A percentile compares a stretch with the other conserved stretches of the same genome.
phyloP scores from a whole-genome alignment of 2,888 invertebrate genomes.

The Dichetophora obliterata region DNA sequence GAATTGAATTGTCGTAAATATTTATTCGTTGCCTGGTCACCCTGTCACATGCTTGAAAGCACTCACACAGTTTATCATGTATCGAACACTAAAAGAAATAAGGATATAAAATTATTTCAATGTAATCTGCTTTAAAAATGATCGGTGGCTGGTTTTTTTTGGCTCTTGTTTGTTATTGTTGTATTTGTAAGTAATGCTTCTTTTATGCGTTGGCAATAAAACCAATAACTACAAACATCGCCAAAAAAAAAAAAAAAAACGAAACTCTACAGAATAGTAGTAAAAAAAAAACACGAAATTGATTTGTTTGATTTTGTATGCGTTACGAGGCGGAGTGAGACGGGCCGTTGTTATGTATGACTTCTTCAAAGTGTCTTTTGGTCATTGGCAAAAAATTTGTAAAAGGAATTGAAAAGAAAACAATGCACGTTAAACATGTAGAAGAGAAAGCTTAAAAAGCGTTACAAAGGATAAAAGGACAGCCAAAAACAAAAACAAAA shows the following conservation, averaged over 20 bases:
- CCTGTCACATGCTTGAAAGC: background rate
- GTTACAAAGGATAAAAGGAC: background rate
- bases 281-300: too few relatives aligned
- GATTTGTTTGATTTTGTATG: too few relatives aligned
- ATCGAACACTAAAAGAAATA: too few relatives aligned
- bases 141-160: background rate
- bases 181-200: background rate
- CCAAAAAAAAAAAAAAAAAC: too few relatives aligned
- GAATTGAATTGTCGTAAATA: too few relatives aligned
- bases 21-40: background rate
- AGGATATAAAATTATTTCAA: too few relatives aligned
- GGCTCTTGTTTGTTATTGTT: background rate
- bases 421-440: background rate
- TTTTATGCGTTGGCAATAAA: background rate
- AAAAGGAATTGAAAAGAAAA: slow-evolving; percentile 4
- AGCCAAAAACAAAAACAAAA: background rate
- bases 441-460: background rate
- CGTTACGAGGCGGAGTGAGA: too few relatives aligned
- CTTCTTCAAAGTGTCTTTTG: background rate
- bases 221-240: too few relatives aligned
- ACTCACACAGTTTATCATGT: background rate
- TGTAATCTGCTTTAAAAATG: too few relatives aligned
- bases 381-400: background rate
- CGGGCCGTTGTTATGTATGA: background rate
- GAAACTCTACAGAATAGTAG: too few relatives aligned